These are phyloP conservation scores for Planiliza haematocheilus DNA, from an alignment of 2,113 vertebrate genomes.

Conservation along the genomic window DNA sequence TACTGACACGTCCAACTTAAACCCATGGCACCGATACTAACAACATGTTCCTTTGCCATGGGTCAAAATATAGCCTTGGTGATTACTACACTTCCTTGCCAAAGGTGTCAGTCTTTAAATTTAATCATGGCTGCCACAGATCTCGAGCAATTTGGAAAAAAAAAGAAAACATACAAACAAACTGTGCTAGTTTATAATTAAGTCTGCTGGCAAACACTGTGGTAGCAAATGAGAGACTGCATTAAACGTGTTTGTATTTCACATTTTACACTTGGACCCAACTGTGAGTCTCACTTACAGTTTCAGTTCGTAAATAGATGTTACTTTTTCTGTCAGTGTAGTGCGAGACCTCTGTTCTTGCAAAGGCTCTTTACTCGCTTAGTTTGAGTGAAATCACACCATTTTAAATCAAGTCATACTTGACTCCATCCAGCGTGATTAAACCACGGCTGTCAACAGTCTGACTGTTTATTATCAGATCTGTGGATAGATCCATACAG, in stretches of 20 bases:
- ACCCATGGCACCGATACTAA: slow-evolving; percentile 6
- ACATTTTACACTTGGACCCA: slow-evolving; percentile 3
- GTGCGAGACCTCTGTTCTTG: slow-evolving; percentile 8
- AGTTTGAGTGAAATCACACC: slow-evolving; percentile 16
- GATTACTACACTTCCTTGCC: slow-evolving; percentile 32
- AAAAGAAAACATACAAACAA: slow-evolving; percentile 20
- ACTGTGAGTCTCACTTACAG: background rate
- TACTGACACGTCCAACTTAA: slow-evolving; percentile 17
- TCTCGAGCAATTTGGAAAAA: slow-evolving; percentile 20
- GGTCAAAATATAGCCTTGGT: slow-evolving; percentile 18
- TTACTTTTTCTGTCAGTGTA: slow-evolving; percentile 7
- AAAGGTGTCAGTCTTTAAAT: slow-evolving; percentile 39
- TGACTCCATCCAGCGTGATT: no score
- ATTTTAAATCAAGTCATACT: background rate
- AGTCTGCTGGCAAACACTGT: slow-evolving; percentile 28
- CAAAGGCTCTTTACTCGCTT: background rate
- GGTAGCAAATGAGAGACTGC: slow-evolving; percentile 55
- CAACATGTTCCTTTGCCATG: slow-evolving; percentile 21
- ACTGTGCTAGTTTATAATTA: slow-evolving; percentile 50
- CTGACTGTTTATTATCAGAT: background rate
- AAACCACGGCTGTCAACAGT: no score
- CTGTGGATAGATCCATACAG: background rate
- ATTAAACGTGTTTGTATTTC: slow-evolving; percentile 22
- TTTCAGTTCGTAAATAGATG: slow-evolving; percentile 55
- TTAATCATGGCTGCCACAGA: slow-evolving; percentile 20